Evolutionary conservation across 1,140 invertebrate genomes (phyloP), one percentile per base, ranked within the genome.

Genomic region (Pararge aegeria): DNA sequence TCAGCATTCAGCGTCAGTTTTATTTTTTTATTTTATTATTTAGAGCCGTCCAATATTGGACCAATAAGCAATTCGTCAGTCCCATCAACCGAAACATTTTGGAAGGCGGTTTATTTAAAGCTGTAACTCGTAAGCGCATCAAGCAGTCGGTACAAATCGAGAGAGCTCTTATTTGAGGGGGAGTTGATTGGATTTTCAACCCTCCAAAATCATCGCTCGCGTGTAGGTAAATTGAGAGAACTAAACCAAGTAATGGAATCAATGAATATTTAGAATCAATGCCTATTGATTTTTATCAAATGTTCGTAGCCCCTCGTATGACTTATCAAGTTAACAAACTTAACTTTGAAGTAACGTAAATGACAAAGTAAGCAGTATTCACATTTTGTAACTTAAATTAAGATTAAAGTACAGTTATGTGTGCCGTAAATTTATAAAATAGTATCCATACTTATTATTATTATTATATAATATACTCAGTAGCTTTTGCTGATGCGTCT

Each of bases 171-270:
- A 37, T 58, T 30, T 27, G 29, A 16, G 63, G 62, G 66, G 61
- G 61, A 68, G 38, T 65, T 74, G 68, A 74, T 74, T 74, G 66
- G 66, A 66, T 74, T 74, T 64, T 64, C 64, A 71, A 66, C 71
- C 71, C 65, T 48, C 19, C 27, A 44, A 38, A 55, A 55, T 34
- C 37, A 51, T 44, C 16, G 42, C 6, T 46, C 42, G 42, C 42
- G 42, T 46, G 42, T 46, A 6, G 9, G 30, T 34, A 46, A 46
- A 46, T 46, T 20, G 42, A 46, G 10, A 20, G 42, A 46, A 46
- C 38, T 40, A 40, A 40, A 5, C 38, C 13, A 16, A 40, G 38
- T 16, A 40, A 40, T 40, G 16, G 16, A 40, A 40, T 40, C 38
- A 40, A 40, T 40, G n/a, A 2, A 15, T 16, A 40, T 15, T 40